Percentiles rank a stretch among this genome's conserved stretches.
Conservation (phyloP, 2,888 invertebrate species). For the Leptodirus hochenwartii region DNA sequence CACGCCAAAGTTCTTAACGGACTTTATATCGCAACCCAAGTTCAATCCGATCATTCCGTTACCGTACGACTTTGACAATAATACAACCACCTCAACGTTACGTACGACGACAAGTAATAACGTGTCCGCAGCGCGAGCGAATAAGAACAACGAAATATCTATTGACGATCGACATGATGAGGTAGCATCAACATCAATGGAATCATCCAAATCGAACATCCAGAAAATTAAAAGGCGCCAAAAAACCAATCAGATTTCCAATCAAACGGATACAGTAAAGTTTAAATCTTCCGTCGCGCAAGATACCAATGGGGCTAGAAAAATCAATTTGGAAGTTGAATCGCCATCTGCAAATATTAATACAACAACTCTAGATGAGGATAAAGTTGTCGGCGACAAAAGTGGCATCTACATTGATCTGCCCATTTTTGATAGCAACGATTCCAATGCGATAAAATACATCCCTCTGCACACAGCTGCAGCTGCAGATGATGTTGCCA, state of each 20-base stretch:
- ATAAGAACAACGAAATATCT: no score
- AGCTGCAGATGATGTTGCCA: constrained; percentile 8
- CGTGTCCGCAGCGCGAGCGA: background rate
- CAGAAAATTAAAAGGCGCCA: constrained; percentile 23
- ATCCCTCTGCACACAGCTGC: constrained; percentile 19
- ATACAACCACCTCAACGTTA: no score
- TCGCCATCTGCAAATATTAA: constrained; percentile 7
- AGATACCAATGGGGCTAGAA: no score
- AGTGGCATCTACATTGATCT: constrained; percentile 24
- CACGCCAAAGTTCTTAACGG: constrained; percentile 45
- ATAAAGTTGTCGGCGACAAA: background rate
- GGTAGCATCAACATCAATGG: no score
- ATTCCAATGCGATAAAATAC: constrained; percentile 20
- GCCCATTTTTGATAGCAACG: constrained; percentile 22
- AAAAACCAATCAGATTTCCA: no score
- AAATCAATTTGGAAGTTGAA: constrained; percentile 10
- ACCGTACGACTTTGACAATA: no score
- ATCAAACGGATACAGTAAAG: no score
- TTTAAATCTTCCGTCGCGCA: no score
- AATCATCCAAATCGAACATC: constrained; percentile 20
- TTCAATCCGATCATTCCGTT: constrained; percentile 10
- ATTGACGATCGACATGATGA: constrained; percentile 3
- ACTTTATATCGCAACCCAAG: constrained; percentile 20
- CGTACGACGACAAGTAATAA: no score
- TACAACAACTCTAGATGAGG: background rate